A percentile compares a stretch with the other conserved stretches of the same genome.
Conservation (phyloP, 2,797 vertebrate species). For the Phoebastria nigripes region DNA sequence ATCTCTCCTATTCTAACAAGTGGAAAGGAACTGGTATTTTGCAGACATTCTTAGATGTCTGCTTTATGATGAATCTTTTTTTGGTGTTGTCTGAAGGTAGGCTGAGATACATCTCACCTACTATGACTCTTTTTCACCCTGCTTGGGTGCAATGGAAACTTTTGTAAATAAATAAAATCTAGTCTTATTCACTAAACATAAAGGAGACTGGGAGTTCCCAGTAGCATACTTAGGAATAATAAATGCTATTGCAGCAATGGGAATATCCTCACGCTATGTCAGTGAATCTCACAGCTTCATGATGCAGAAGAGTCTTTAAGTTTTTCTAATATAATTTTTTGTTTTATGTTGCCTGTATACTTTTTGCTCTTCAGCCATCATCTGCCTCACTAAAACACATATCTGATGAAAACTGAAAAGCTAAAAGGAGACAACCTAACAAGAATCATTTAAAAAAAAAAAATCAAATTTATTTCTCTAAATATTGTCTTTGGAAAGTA, state of each 20-base stretch:
- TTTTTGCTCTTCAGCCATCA: background rate
- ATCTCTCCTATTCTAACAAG: background rate
- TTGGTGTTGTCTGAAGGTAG: background rate
- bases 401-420: background rate
- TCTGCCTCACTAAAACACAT: background rate
- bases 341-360: background rate
- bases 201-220: background rate
- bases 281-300: background rate
- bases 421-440: background rate
- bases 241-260: background rate
- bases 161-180: background rate
- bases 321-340: background rate
- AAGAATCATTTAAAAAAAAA: background rate
- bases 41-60: background rate
- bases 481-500: background rate
- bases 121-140: background rate
- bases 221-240: background rate
- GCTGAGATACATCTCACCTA: background rate
- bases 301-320: background rate
- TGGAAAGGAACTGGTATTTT: background rate
- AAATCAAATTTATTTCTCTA: background rate
- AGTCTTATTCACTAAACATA: background rate
- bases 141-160: background rate
- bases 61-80: background rate
- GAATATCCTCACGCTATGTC: background rate